Conservation (phyloP, 2,113 vertebrate species). For the Silurus asotus region DNA sequence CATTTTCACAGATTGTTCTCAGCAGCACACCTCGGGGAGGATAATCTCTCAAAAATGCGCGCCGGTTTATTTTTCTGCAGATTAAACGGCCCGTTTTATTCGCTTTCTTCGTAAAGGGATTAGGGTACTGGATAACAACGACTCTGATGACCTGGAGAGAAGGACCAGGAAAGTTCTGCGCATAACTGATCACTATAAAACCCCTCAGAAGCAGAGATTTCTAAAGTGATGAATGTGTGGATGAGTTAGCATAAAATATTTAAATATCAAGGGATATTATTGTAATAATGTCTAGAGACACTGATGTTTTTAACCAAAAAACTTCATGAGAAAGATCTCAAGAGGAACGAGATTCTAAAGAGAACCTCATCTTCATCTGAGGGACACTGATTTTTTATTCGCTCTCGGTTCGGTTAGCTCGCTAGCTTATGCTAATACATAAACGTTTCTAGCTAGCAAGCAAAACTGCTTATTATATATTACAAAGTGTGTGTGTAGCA, state of each 20-base stretch:
- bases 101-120: conserved; percentile 50
- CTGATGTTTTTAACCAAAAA: not conserved
- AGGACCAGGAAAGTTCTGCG: conserved; percentile 19
- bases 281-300: not conserved
- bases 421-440: not conserved
- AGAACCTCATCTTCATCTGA: too few species aligned
- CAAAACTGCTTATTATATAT: not conserved
- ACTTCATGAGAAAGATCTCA: too few species aligned
- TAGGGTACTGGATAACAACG: conserved; percentile 48
- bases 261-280: conserved; percentile 6
- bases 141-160: conserved; percentile 28
- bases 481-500: not conserved
- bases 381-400: too few species aligned
- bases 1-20: conserved; percentile 41
- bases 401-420: not conserved
- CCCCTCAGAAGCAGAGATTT: not conserved
- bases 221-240: not conserved
- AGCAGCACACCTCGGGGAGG: conserved; percentile 39
- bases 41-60: conserved; percentile 58
- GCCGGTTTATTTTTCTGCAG: conserved; percentile 66
- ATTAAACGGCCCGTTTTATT: conserved; percentile 61
- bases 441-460: not conserved
- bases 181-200: conserved; percentile 59
- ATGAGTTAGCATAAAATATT: not conserved
- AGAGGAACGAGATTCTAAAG: too few species aligned